These are phyloP conservation scores for Caenorhabditis briggsae DNA, from an alignment of 1,140 invertebrate genomes.

Conservation along the genomic window DNA sequence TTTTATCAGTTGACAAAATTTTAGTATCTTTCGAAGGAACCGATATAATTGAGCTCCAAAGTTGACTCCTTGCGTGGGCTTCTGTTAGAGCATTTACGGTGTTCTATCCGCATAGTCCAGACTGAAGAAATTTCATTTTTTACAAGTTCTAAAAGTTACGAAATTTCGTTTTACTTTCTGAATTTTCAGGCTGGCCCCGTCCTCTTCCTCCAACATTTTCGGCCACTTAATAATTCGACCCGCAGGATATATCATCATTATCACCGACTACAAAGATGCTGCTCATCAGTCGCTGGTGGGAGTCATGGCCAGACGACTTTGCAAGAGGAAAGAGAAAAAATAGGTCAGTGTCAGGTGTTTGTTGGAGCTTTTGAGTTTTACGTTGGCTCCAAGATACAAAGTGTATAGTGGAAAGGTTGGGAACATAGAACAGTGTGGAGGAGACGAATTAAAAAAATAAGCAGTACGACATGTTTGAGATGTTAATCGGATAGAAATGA, in stretches of 20 bases:
- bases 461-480: not conserved
- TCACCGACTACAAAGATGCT: conserved; percentile 35
- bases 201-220: not conserved
- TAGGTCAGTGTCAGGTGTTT: conserved; percentile 8
- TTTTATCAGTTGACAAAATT: too few species aligned
- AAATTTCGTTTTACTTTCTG: too few species aligned
- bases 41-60: too few species aligned
- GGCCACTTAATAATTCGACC: not conserved
- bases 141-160: too few species aligned
- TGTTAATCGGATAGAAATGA: conserved; percentile 5
- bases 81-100: too few species aligned
- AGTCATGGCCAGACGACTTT: not conserved
- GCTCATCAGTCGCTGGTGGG: conserved; percentile 22
- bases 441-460: not conserved
- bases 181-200: not conserved
- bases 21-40: too few species aligned
- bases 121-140: too few species aligned
- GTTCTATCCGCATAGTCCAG: too few species aligned
- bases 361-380: not conserved
- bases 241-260: not conserved
- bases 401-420: conserved; percentile 23
- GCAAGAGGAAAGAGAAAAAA: conserved; percentile 4
- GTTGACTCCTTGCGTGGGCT: too few species aligned
- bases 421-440: not conserved
- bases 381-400: conserved; percentile 48